Evolutionary conservation across 2,113 vertebrate species (phyloP).

Genomic region (Rhinichthys klamathensis): DNA sequence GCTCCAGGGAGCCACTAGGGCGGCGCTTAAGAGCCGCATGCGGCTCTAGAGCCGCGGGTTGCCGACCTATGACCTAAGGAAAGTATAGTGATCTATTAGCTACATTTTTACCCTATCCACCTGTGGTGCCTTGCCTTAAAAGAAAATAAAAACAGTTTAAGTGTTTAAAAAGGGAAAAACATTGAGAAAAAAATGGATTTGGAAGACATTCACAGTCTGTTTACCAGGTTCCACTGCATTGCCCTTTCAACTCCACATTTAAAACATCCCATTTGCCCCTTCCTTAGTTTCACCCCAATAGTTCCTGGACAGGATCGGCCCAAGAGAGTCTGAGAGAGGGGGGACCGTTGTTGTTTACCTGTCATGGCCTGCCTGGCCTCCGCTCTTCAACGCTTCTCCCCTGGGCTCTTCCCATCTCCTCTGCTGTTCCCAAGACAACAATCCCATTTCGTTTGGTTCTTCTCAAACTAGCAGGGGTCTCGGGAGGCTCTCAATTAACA

Average conservation of each 20-base stretch:
- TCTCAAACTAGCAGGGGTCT: constrained; percentile 41
- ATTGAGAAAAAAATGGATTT: background rate
- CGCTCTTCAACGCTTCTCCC: constrained; percentile 47
- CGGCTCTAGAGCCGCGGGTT: too few relatives aligned
- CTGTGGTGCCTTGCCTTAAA: background rate
- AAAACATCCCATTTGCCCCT: constrained; percentile 30
- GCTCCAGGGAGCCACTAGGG: too few relatives aligned
- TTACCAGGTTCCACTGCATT: background rate
- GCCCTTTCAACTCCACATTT: constrained; percentile 28
- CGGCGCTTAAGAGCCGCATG: too few relatives aligned
- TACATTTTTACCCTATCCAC: too few relatives aligned
- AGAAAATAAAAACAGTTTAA: background rate
- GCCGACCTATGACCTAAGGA: too few relatives aligned
- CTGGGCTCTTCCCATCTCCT: constrained; percentile 40
- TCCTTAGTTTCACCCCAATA: constrained; percentile 53
- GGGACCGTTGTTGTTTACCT: constrained; percentile 57
- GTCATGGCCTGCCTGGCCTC: constrained; percentile 50
- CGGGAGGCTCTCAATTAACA: constrained; percentile 58
- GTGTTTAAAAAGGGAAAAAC: background rate
- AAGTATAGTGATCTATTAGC: too few relatives aligned
- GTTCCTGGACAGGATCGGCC: constrained; percentile 55
- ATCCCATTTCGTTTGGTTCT: constrained; percentile 45
- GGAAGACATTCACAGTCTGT: background rate
- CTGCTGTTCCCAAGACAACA: constrained; percentile 44
- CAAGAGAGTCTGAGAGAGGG: constrained; percentile 27